A percentile compares a stretch with the other conserved stretches of the same genome.
These are phyloP conservation scores for Gymnocypris eckloni DNA, from an alignment of 2,797 vertebrate genomes.

Conservation along the genomic window DNA sequence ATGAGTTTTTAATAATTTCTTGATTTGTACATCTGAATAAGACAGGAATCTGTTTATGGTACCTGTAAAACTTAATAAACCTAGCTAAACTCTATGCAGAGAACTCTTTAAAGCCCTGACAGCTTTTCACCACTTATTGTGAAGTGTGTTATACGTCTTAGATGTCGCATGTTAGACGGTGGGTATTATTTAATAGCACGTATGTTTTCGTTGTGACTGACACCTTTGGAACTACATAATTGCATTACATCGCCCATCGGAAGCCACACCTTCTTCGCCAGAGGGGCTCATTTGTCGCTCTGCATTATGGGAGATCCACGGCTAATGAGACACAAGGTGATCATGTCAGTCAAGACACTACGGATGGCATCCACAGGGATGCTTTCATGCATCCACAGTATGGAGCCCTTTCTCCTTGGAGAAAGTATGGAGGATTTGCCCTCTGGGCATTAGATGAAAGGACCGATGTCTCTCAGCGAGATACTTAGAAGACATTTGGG, in stretches of 20 bases:
- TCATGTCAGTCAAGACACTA: slow-evolving; percentile 76
- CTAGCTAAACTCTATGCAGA: not conserved
- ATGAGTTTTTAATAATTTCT: not conserved
- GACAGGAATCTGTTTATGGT: not conserved
- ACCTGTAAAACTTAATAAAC: no score
- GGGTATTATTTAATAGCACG: slow-evolving; percentile 2
- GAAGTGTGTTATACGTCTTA: not conserved
- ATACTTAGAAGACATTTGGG: slow-evolving; percentile 67
- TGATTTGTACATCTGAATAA: not conserved
- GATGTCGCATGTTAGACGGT: not conserved
- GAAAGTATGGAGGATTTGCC: slow-evolving; percentile 78
- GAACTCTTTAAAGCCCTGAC: not conserved
- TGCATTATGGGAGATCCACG: slow-evolving; percentile 79
- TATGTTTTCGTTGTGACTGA: slow-evolving; percentile 72
- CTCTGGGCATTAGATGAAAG: slow-evolving; percentile 75
- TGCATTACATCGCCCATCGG: slow-evolving; percentile 83
- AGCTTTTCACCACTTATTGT: not conserved
- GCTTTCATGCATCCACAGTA: slow-evolving; percentile 67
- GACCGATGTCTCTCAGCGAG: slow-evolving; percentile 70
- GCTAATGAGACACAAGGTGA: slow-evolving; percentile 80
- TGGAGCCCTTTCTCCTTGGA: slow-evolving; percentile 69
- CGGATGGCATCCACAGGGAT: slow-evolving; percentile 75
- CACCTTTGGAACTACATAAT: slow-evolving; percentile 82
- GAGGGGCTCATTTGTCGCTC: slow-evolving; percentile 81
- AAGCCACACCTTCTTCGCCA: slow-evolving; percentile 72